Evolutionary conservation across 2,797 vertebrate genomes (phyloP).

Genomic region (Nannoperca obscura): DNA sequence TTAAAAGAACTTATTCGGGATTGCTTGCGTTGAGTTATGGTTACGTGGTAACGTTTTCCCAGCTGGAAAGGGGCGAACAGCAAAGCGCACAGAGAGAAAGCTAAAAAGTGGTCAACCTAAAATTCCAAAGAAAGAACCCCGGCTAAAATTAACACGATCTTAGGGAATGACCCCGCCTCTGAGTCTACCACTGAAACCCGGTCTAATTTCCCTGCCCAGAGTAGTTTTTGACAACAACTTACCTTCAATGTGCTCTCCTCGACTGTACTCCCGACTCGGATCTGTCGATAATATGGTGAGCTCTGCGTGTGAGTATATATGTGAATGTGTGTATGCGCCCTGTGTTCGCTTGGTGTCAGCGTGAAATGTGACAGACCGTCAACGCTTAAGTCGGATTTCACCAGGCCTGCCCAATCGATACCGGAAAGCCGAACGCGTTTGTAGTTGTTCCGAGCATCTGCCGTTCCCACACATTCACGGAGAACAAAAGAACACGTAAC

Average conservation of each 20-base stretch:
- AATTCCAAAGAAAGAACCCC: constrained; percentile 76
- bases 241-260: constrained; percentile 68
- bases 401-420: constrained; percentile 70
- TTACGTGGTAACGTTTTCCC: constrained; percentile 23
- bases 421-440: constrained; percentile 46
- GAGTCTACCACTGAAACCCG: constrained; percentile 30
- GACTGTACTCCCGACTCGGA: constrained; percentile 67
- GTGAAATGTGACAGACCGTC: constrained; percentile 89
- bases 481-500: fast-evolving
- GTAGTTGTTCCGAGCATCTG: not conserved
- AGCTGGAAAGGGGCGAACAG: constrained; percentile 20
- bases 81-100: constrained; percentile 43
- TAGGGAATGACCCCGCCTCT: constrained; percentile 49
- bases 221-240: constrained; percentile 51
- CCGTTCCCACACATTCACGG: fast-evolving
- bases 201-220: constrained; percentile 5
- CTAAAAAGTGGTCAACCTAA: constrained; percentile 74
- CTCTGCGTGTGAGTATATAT: constrained; percentile 51
- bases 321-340: constrained; percentile 53
- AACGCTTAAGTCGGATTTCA: constrained; percentile 79
- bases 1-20: constrained; percentile 32
- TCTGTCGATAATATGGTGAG: constrained; percentile 77
- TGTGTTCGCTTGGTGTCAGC: constrained; percentile 81
- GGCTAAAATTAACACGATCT: constrained; percentile 67
- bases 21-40: not conserved